These are phyloP conservation scores for Teinopalpus imperialis DNA, from an alignment of 2,888 invertebrate species.

Conservation along the genomic window DNA sequence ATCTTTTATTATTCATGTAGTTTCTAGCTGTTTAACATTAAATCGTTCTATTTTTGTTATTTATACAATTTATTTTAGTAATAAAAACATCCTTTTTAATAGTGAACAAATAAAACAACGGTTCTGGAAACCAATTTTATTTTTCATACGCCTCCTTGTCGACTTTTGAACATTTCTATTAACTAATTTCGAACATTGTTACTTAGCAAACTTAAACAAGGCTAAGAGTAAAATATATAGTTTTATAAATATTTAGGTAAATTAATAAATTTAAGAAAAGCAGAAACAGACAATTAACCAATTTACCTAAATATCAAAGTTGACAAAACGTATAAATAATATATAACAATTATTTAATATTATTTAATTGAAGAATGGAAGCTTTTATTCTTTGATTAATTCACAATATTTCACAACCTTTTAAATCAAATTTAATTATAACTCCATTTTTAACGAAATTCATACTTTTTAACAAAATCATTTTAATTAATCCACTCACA, in stretches of 20 bases:
- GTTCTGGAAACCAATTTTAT: neutral
- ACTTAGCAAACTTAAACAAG: constrained; percentile 20
- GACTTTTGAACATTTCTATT: neutral
- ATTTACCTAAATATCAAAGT: no score
- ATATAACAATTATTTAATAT: no score
- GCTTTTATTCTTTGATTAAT: constrained; percentile 5
- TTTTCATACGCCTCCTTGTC: neutral
- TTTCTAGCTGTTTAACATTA: constrained; percentile 3
- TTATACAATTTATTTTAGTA: constrained; percentile 4
- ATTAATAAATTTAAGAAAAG: no score
- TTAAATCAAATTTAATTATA: constrained; percentile 22
- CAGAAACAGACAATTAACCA: no score
- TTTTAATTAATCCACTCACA: neutral
- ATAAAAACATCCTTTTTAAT: neutral
- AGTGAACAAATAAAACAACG: neutral
- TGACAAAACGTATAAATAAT: no score
- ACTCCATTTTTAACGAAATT: constrained; percentile 1
- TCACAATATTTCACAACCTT: constrained; percentile 19
- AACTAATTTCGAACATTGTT: no score
- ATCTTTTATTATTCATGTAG: neutral
- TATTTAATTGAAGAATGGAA: no score
- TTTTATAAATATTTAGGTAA: no score
- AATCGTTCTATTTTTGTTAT: constrained; percentile 3
- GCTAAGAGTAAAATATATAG: no score
- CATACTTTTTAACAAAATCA: constrained; percentile 5